A percentile compares a stretch with the other conserved stretches of the same genome.
phyloP scores from a whole-genome alignment of 2,888 invertebrate genomes.

The Tipula unca region DNA sequence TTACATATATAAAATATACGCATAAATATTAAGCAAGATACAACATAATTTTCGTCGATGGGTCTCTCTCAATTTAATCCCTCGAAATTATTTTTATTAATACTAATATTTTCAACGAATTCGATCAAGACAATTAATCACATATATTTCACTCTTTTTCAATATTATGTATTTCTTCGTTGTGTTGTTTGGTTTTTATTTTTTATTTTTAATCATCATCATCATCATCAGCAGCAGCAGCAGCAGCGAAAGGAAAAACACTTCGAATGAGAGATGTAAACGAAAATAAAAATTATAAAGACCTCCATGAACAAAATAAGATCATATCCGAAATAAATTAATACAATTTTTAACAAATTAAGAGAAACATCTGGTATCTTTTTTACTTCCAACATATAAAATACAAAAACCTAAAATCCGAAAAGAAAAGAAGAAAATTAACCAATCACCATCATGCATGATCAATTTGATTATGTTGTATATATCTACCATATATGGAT shows the following conservation, averaged over 20 bases:
- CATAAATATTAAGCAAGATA: background rate
- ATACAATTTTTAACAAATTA: background rate
- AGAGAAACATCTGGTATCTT: background rate
- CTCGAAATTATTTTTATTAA: background rate
- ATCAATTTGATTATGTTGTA: background rate
- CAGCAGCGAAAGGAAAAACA: background rate
- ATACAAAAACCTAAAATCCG: background rate
- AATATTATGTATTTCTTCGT: background rate
- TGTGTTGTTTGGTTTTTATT: background rate
- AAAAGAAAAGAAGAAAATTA: background rate
- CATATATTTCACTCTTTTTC: constrained; percentile 15
- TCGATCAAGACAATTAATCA: constrained; percentile 18
- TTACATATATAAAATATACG: background rate
- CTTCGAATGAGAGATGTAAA: background rate
- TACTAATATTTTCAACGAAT: constrained; percentile 14
- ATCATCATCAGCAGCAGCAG: background rate
- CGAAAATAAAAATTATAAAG: background rate
- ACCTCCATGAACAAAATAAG: background rate
- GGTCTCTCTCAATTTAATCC: background rate
- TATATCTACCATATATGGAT: background rate
- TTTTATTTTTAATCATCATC: background rate
- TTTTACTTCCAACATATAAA: background rate
- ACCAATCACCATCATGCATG: constrained; percentile 14
- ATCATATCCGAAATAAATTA: constrained; percentile 8
- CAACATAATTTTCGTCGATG: background rate